A percentile compares a stretch with the other conserved stretches of the same genome.
phyloP scores from a whole-genome alignment of 2,797 vertebrate genomes.

The Leuciscus waleckii region DNA sequence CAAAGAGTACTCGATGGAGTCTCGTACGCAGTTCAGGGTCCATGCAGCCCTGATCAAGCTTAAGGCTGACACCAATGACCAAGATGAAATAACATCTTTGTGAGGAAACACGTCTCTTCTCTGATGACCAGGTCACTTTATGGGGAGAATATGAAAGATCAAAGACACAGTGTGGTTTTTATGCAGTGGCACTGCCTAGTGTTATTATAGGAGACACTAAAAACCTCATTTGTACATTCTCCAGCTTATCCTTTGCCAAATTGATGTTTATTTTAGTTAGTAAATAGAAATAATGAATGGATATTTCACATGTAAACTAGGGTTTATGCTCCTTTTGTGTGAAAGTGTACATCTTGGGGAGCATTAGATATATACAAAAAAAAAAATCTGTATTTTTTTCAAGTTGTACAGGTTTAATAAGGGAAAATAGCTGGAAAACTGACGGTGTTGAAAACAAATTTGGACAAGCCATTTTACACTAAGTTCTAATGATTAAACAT shows the following conservation, averaged over 20 bases:
- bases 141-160: background rate
- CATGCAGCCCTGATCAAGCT: conserved; percentile 85
- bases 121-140: background rate
- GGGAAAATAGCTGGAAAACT: conserved; percentile 32
- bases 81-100: conserved; percentile 72
- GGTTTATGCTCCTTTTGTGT: background rate
- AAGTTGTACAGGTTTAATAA: background rate
- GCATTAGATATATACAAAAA: background rate
- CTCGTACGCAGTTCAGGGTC: conserved; percentile 84
- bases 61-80: conserved; percentile 76
- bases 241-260: background rate
- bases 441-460: conserved; percentile 15
- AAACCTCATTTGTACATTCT: conserved; percentile 12
- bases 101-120: conserved; percentile 50
- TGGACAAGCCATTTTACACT: conserved; percentile 5
- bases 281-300: background rate
- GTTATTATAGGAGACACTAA: conserved; percentile 8
- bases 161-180: conserved; percentile 17
- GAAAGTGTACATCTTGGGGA: conserved; percentile 5
- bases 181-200: background rate
- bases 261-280: conserved; percentile 16
- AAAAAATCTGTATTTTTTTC: background rate
- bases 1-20: conserved; percentile 90
- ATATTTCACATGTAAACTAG: background rate
- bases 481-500: conserved; percentile 16